Conservation (phyloP, 2,888 invertebrate species). For the Pachydiplax longipennis region DNA sequence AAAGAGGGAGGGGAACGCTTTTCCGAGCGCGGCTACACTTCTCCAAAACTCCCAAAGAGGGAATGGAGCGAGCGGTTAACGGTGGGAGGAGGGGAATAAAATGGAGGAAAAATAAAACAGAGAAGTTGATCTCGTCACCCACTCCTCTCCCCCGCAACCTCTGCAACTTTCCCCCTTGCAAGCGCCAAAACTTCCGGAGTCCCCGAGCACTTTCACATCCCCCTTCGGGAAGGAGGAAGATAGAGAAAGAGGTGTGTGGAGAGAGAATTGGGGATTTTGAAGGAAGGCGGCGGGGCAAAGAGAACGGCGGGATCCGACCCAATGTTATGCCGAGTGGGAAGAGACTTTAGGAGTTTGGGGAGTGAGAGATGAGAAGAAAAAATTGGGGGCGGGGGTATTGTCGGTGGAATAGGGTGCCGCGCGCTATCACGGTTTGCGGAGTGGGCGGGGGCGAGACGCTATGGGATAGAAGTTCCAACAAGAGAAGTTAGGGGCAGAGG, state of each 20-base stretch:
- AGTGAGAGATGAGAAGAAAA: slow-evolving; percentile 48
- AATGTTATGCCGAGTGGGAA: slow-evolving; percentile 5
- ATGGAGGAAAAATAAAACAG: slow-evolving; percentile 50
- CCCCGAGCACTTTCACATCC: slow-evolving; percentile 39
- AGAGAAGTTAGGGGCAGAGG: slow-evolving; percentile 54
- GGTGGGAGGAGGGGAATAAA: background rate
- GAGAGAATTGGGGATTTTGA: slow-evolving; percentile 41
- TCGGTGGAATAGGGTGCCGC: slow-evolving; percentile 9
- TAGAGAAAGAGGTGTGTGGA: slow-evolving; percentile 47
- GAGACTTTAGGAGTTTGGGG: slow-evolving; percentile 44
- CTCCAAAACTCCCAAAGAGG: slow-evolving; percentile 12
- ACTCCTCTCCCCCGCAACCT: background rate
- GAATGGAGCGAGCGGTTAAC: background rate
- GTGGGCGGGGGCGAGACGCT: slow-evolving; percentile 52
- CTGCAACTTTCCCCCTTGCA: slow-evolving; percentile 11
- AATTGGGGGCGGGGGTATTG: slow-evolving; percentile 19
- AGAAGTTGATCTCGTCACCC: slow-evolving; percentile 52
- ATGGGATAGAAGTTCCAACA: slow-evolving; percentile 58
- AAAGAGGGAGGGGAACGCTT: background rate
- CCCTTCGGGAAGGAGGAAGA: slow-evolving; percentile 52
- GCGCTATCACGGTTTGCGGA: slow-evolving; percentile 43
- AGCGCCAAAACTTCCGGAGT: slow-evolving; percentile 43
- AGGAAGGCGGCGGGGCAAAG: slow-evolving; percentile 48
- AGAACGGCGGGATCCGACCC: slow-evolving; percentile 10
- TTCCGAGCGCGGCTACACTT: slow-evolving; percentile 35